Percentiles rank a stretch among this genome's conserved stretches.
Evolutionary conservation across 1,140 invertebrate genomes (phyloP).

Genomic region (Portunus trituberculatus): DNA sequence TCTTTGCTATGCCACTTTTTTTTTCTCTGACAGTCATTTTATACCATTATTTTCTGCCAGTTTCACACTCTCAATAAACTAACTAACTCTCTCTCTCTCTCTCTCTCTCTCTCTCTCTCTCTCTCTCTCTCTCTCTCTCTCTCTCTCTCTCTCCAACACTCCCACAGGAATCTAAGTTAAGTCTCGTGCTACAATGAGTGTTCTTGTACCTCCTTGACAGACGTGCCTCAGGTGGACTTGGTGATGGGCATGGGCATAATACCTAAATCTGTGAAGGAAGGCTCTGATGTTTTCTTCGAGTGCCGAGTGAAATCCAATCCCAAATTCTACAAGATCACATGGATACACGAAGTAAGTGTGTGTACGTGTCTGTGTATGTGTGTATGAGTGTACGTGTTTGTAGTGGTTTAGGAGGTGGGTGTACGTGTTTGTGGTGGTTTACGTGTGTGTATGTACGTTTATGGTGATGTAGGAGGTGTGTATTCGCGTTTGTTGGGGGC

Average conservation of each 20-base stretch:
- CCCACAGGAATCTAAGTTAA: not conserved
- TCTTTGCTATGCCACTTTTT: not conserved
- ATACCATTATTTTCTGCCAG: no score
- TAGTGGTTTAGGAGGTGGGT: no score
- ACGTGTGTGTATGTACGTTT: conserved; percentile 29
- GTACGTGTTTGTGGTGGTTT: not conserved
- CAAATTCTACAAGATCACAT: conserved; percentile 86
- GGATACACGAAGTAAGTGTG: conserved; percentile 93
- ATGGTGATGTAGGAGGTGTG: no score
- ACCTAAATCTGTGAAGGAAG: conserved; percentile 85
- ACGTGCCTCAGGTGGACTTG: conserved; percentile 69
- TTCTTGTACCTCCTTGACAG: conserved; percentile 39
- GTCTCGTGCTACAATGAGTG: no score
- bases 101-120: no score
- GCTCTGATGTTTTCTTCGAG: conserved; percentile 94
- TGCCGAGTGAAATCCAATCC: conserved; percentile 93
- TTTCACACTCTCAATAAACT: no score
- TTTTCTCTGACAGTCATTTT: not conserved
- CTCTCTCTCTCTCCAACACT: not conserved
- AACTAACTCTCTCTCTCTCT: no score
- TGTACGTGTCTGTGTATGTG: not conserved
- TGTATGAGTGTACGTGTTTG: not conserved
- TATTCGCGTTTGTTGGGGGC: no score
- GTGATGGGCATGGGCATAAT: conserved; percentile 71
- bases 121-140: not conserved